Evolutionary conservation across 2,113 vertebrate genomes (phyloP).

Genomic region (Nycticebus coucang): DNA sequence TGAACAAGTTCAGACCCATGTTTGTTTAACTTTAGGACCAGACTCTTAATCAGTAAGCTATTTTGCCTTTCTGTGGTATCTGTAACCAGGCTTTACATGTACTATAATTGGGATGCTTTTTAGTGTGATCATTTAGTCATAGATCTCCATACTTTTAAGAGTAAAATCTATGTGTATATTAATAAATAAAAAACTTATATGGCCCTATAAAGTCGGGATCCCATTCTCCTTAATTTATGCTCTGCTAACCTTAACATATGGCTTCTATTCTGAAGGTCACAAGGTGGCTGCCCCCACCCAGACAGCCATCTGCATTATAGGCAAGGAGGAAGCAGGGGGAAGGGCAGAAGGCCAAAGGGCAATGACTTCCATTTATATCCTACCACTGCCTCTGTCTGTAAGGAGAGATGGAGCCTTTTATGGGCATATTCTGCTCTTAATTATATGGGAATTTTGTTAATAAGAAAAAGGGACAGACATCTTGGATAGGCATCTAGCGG

Average conservation of each 20-base stretch:
- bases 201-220: neutral
- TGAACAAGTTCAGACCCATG: slow-evolving; percentile 13
- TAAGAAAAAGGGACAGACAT: neutral
- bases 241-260: slow-evolving; percentile 60
- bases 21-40: slow-evolving; percentile 47
- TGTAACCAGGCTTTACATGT: neutral
- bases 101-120: neutral
- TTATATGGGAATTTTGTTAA: slow-evolving; percentile 47
- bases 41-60: slow-evolving; percentile 6
- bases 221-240: slow-evolving; percentile 50
- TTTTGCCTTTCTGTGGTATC: slow-evolving; percentile 24
- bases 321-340: slow-evolving; percentile 22
- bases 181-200: slow-evolving; percentile 29
- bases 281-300: slow-evolving; percentile 21
- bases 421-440: slow-evolving; percentile 36
- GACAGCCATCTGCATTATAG: slow-evolving; percentile 66
- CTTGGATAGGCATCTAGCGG: neutral
- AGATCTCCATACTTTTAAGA: neutral
- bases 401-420: slow-evolving; percentile 45
- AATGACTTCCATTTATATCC: slow-evolving; percentile 59
- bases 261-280: slow-evolving; percentile 56
- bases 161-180: slow-evolving; percentile 35
- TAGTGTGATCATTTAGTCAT: slow-evolving; percentile 26
- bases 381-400: slow-evolving; percentile 5
- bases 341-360: slow-evolving; percentile 51